A percentile compares a stretch with the other conserved stretches of the same genome.
These are phyloP conservation scores for Morpho deidamia DNA, from an alignment of 2,888 invertebrate genomes.

Conservation along the genomic window DNA sequence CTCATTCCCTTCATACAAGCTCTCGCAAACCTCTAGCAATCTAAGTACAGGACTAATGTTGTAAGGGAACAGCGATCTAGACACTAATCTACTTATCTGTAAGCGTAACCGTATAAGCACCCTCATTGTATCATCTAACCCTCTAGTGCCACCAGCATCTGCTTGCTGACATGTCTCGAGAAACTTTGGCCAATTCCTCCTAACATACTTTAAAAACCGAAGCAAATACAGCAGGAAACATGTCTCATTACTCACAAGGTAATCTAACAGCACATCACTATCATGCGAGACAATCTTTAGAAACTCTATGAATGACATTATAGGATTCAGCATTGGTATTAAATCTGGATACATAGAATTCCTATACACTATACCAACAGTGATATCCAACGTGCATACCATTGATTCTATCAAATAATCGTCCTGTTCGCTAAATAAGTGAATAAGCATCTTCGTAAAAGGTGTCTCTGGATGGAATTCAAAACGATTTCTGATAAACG, in stretches of 20 bases:
- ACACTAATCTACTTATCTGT: conserved; percentile 89
- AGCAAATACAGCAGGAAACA: conserved; percentile 92
- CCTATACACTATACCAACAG: conserved; percentile 89
- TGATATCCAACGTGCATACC: conserved; percentile 94
- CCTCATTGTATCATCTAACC: conserved; percentile 89
- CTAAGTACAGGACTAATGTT: conserved; percentile 93
- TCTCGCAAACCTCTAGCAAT: conserved; percentile 89
- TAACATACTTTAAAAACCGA: conserved; percentile 89
- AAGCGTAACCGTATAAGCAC: conserved; percentile 87
- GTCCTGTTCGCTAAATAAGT: conserved; percentile 93
- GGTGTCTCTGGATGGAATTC: conserved; percentile 93
- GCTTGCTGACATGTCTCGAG: conserved; percentile 85
- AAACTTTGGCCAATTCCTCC: conserved; percentile 91
- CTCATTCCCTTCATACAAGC: conserved; percentile 90
- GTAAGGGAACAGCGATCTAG: conserved; percentile 91
- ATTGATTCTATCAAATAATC: conserved; percentile 94
- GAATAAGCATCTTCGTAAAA: conserved; percentile 92
- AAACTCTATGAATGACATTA: conserved; percentile 92
- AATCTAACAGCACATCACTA: conserved; percentile 88
- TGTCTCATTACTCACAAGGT: conserved; percentile 93
- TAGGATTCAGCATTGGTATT: conserved; percentile 89
- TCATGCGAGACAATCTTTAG: conserved; percentile 90
- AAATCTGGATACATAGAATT: conserved; percentile 89
- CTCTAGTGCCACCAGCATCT: conserved; percentile 72
- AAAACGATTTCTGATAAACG: conserved; percentile 87